phyloP scores from a whole-genome alignment of 2,888 invertebrate genomes.

The Brenthis daphne region DNA sequence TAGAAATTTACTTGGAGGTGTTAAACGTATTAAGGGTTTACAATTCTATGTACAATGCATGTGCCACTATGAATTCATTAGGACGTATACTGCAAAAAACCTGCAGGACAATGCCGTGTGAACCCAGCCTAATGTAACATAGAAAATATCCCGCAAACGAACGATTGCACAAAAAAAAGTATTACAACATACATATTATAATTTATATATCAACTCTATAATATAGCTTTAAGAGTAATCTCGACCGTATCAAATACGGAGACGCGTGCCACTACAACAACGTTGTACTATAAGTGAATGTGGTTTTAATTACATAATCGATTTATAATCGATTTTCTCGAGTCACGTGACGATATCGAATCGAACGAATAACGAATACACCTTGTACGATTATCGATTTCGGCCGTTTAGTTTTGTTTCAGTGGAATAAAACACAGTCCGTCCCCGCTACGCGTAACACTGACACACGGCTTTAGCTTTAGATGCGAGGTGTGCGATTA shows the following conservation, averaged over 20 bases:
- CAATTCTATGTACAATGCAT: too few species aligned
- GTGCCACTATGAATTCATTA: too few species aligned
- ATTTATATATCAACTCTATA: slow-evolving; percentile 67
- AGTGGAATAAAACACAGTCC: slow-evolving; percentile 50
- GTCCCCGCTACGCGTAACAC: slow-evolving; percentile 51
- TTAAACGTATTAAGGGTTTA: too few species aligned
- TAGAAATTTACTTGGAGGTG: too few species aligned
- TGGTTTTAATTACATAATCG: too few species aligned
- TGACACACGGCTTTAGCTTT: slow-evolving; percentile 31
- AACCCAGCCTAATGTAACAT: slow-evolving; percentile 1
- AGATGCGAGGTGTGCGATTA: slow-evolving; percentile 29
- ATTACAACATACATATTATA: slow-evolving; percentile 71
- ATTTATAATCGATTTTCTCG: not conserved
- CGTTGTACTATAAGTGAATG: too few species aligned
- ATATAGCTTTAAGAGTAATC: slow-evolving; percentile 71
- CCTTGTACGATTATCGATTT: slow-evolving; percentile 27
- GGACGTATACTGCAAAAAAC: too few species aligned
- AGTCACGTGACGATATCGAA: slow-evolving; percentile 8
- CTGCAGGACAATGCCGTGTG: too few species aligned
- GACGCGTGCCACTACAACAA: slow-evolving; percentile 61
- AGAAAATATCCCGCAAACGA: slow-evolving; percentile 31
- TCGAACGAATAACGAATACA: not conserved
- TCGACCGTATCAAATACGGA: slow-evolving; percentile 76
- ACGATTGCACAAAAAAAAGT: slow-evolving; percentile 70
- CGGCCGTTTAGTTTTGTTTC: slow-evolving; percentile 27